These are phyloP conservation scores for Caranx ignobilis DNA, from an alignment of 2,113 vertebrate species.

Conservation along the genomic window DNA sequence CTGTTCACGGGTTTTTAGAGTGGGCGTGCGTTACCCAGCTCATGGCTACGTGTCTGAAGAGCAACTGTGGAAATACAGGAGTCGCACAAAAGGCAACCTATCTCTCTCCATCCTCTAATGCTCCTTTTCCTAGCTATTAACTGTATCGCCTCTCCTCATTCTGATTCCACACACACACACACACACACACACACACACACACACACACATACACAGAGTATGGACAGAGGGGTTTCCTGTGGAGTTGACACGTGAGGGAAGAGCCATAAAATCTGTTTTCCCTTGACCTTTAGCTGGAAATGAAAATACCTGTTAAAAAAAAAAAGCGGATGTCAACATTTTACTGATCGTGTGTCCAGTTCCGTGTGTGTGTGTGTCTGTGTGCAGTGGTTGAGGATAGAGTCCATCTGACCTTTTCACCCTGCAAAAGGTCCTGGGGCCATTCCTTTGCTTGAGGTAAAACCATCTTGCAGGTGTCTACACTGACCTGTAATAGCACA, in stretches of 20 bases:
- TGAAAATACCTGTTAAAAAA: conserved; percentile 13
- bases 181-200: conserved; percentile 14
- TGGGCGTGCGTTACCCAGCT: not conserved
- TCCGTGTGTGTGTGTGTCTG: not conserved
- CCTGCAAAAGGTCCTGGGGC: conserved; percentile 10
- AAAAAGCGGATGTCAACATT: not conserved
- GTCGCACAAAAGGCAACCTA: not conserved
- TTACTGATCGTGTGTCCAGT: not conserved
- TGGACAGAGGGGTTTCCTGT: not conserved
- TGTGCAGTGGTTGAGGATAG: no score
- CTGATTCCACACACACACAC: conserved; percentile 11
- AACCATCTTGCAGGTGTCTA: not conserved
- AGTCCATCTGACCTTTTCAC: not conserved
- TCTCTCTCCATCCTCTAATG: not conserved
- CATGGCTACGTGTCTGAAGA: not conserved
- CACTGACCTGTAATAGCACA: not conserved
- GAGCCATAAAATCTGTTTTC: conserved; percentile 10
- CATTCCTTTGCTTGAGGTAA: not conserved
- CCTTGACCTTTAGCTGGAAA: conserved; percentile 55
- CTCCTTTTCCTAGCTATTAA: not conserved
- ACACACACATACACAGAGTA: not conserved
- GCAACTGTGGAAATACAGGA: not conserved
- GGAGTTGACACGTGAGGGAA: not conserved
- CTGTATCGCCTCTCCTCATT: not conserved
- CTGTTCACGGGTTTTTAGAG: not conserved